Percentiles rank a stretch among this genome's conserved stretches.
phyloP scores from a whole-genome alignment of 1,140 invertebrate species.

The Diabrotica virgifera region DNA sequence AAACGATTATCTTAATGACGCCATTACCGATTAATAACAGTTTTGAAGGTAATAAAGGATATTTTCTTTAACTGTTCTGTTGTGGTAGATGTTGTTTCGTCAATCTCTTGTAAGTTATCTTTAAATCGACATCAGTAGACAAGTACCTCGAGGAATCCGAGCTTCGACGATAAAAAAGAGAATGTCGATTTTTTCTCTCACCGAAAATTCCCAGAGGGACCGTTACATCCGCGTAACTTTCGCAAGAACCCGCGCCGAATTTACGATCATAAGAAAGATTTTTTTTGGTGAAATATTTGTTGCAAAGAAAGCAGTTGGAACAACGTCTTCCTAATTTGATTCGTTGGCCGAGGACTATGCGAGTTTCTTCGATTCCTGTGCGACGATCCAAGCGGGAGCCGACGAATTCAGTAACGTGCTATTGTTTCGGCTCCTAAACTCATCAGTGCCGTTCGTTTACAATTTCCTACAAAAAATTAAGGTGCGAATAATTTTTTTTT shows the following conservation, averaged over 20 bases:
- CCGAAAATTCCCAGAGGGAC: conserved; percentile 5
- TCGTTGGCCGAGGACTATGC: background rate
- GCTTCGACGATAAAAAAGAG: background rate
- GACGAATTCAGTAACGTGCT: conserved; percentile 2
- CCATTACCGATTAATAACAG: too few relatives aligned
- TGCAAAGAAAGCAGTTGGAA: conserved; percentile 18
- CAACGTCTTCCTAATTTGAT: conserved; percentile 24
- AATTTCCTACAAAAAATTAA: too few relatives aligned
- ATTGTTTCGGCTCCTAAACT: conserved; percentile 6
- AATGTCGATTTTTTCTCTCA: conserved; percentile 4
- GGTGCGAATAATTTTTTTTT: too few relatives aligned
- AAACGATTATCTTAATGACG: too few relatives aligned
- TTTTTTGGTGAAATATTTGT: conserved; percentile 10
- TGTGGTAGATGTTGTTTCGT: too few relatives aligned
- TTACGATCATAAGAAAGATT: conserved; percentile 13
- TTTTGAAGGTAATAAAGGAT: too few relatives aligned
- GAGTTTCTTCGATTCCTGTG: background rate
- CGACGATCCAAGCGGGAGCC: conserved; percentile 4
- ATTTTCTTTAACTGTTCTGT: too few relatives aligned
- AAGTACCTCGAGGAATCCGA: background rate
- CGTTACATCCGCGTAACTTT: conserved; percentile 15
- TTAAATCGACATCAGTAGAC: too few relatives aligned
- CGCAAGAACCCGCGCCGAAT: conserved; percentile 10
- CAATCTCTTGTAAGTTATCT: too few relatives aligned
- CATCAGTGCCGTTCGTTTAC: background rate